These are phyloP conservation scores for Harpalus rufipes DNA, from an alignment of 2,888 invertebrate species.

Conservation along the genomic window DNA sequence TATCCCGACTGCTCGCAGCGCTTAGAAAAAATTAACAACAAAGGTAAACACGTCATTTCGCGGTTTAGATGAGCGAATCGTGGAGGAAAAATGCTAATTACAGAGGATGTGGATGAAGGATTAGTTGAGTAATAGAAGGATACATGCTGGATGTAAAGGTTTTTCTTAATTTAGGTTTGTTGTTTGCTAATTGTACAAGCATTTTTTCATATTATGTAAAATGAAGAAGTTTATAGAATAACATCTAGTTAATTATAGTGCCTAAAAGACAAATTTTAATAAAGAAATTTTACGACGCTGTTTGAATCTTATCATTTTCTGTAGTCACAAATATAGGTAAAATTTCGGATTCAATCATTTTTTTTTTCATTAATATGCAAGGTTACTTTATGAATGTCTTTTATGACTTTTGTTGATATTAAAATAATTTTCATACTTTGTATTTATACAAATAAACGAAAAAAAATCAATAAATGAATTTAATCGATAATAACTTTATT, in stretches of 20 bases:
- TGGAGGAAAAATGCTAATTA: not conserved
- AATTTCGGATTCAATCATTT: no score
- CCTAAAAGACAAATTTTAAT: not conserved
- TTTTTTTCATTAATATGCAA: no score
- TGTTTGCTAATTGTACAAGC: not conserved
- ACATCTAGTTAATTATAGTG: not conserved
- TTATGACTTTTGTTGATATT: no score
- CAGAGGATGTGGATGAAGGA: not conserved
- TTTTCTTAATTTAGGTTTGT: not conserved
- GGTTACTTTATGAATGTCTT: no score
- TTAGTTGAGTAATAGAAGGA: not conserved
- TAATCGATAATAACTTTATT: no score
- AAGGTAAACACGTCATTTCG: constrained; percentile 27
- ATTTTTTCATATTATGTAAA: not conserved
- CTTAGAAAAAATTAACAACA: not conserved
- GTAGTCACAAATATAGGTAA: not conserved
- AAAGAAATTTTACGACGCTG: not conserved
- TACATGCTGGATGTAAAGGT: not conserved
- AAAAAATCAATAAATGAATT: no score
- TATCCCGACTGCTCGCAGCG: constrained; percentile 16
- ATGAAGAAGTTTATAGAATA: not conserved
- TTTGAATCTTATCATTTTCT: not conserved
- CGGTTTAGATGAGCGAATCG: constrained; percentile 38
- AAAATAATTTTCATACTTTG: no score
- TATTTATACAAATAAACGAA: no score